Percentiles rank a stretch among this genome's conserved stretches.
Evolutionary conservation across 2,113 vertebrate species (phyloP).

Genomic region (Aplodontia rufa): DNA sequence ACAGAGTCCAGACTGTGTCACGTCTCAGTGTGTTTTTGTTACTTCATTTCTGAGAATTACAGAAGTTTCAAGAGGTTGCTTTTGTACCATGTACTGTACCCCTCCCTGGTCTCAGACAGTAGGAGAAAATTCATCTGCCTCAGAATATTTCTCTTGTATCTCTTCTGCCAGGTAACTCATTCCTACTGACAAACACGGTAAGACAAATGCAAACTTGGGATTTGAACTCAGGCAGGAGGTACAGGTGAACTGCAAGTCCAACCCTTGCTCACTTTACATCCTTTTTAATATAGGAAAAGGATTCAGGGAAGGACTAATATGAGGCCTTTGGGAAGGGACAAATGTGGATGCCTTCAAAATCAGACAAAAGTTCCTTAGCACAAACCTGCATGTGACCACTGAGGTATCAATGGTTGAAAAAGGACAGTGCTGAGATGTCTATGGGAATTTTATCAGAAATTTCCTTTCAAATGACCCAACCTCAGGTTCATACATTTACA

Average conservation of each 20-base stretch:
- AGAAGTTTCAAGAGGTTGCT: background rate
- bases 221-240: background rate
- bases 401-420: background rate
- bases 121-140: background rate
- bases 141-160: background rate
- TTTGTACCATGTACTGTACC: fast-evolving
- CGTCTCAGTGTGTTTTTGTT: background rate
- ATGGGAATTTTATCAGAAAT: background rate
- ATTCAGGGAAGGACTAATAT: background rate
- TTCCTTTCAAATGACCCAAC: too few relatives aligned
- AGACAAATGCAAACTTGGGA: background rate
- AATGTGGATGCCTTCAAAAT: background rate
- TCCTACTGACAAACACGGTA: background rate
- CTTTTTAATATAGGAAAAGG: background rate
- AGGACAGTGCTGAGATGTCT: background rate
- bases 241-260: background rate
- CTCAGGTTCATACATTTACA: too few relatives aligned
- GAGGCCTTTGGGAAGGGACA: background rate
- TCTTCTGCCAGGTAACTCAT: fast-evolving
- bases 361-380: background rate
- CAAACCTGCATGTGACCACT: background rate
- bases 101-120: fast-evolving
- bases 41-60: background rate
- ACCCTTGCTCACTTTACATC: background rate
- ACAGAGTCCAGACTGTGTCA: background rate